Percentiles rank a stretch among this genome's conserved stretches.
Conservation (phyloP, 2,888 invertebrate genomes). For the Scrobipalpa atriplicella region DNA sequence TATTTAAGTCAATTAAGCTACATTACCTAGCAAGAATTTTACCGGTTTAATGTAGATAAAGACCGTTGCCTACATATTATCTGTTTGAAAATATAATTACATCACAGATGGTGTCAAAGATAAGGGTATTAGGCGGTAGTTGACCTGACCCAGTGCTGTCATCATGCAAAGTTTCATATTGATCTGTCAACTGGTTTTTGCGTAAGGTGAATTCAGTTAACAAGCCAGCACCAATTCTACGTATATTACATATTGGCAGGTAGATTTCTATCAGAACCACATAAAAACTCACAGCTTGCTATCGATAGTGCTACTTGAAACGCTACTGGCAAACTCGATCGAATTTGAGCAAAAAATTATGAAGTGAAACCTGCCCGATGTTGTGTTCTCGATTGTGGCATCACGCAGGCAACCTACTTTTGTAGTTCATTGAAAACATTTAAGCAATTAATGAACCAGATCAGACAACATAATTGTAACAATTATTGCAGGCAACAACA, state of each 20-base stretch:
- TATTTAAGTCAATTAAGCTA: constrained; percentile 10
- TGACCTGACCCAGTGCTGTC: constrained; percentile 19
- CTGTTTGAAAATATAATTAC: not conserved
- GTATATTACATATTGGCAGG: constrained; percentile 22
- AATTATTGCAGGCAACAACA: constrained; percentile 27
- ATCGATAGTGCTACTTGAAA: constrained; percentile 35
- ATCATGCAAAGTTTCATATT: constrained; percentile 17
- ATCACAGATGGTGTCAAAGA: not conserved
- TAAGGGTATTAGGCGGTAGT: constrained; percentile 25
- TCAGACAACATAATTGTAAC: constrained; percentile 19
- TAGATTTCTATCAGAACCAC: constrained; percentile 26
- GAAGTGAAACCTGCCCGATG: constrained; percentile 51
- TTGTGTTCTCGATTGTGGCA: constrained; percentile 56
- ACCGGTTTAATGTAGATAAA: not conserved
- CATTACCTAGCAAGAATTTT: not conserved
- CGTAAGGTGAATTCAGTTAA: constrained; percentile 20
- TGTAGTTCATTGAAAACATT: constrained; percentile 42
- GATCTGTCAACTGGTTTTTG: constrained; percentile 26
- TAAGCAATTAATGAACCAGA: constrained; percentile 28
- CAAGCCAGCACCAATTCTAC: constrained; percentile 15
- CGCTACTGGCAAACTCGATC: constrained; percentile 33
- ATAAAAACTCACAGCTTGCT: constrained; percentile 27
- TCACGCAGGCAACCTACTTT: constrained; percentile 43
- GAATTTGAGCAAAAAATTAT: constrained; percentile 45
- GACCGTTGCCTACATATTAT: not conserved